These are phyloP conservation scores for Rhagonycha lutea DNA, from an alignment of 2,888 invertebrate species.

Conservation along the genomic window DNA sequence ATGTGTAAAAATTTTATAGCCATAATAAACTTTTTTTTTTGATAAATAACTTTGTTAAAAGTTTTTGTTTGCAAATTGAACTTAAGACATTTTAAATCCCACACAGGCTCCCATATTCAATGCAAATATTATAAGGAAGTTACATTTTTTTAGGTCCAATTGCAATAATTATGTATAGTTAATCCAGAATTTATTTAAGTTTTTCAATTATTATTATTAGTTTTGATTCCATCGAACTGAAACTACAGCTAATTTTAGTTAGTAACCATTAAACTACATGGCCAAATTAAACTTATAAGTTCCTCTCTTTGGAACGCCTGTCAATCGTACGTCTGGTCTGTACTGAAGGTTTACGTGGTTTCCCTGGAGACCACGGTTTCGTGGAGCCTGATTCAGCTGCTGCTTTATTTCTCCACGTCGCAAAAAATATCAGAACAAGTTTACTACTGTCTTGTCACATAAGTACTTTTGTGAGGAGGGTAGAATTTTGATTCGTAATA, in stretches of 20 bases:
- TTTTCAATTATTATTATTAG: slow-evolving; percentile 5
- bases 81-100: neutral
- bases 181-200: neutral
- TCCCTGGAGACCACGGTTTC: slow-evolving; percentile 40
- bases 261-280: slow-evolving; percentile 23
- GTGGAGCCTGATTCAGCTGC: slow-evolving; percentile 41
- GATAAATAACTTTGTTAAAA: neutral
- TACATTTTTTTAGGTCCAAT: neutral
- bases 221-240: slow-evolving; percentile 8
- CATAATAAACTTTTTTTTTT: neutral
- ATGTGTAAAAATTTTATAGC: neutral
- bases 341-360: slow-evolving; percentile 42
- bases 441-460: slow-evolving; percentile 5
- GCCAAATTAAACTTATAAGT: slow-evolving; percentile 18
- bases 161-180: neutral
- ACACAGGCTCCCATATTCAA: neutral
- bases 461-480: neutral
- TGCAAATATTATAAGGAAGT: neutral
- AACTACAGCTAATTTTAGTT: slow-evolving; percentile 30
- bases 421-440: slow-evolving; percentile 23
- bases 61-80: neutral
- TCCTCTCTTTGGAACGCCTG: slow-evolving; percentile 35
- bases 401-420: slow-evolving; percentile 27
- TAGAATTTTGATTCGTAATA: neutral
- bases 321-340: slow-evolving; percentile 48